A percentile compares a stretch with the other conserved stretches of the same genome.
Evolutionary conservation across 92 coral and sea anemone species (phyloP).

Genomic region (Actinostola sp.): DNA sequence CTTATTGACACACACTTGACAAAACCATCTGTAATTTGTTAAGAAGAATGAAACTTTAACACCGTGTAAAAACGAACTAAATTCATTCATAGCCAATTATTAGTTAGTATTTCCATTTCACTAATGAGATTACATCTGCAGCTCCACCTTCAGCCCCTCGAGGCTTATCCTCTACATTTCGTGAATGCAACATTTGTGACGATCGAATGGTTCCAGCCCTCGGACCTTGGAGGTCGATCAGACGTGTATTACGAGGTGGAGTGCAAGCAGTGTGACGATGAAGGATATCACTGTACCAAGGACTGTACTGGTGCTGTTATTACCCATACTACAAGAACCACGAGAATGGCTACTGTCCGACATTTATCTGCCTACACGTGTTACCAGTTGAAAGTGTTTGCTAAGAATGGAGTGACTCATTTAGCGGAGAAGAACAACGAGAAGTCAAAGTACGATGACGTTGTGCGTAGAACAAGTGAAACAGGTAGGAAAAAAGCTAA

Average conservation of each 20-base stretch:
- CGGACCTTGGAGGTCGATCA: conserved; percentile 26
- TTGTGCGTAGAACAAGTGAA: conserved; percentile 32
- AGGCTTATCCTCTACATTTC: not conserved
- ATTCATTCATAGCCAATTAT: too few relatives aligned
- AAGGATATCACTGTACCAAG: conserved; percentile 18
- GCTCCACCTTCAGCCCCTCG: conserved; percentile 65
- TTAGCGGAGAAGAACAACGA: conserved; percentile 43
- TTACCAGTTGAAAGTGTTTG: conserved; percentile 19
- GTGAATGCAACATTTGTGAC: conserved; percentile 37
- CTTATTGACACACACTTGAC: too few relatives aligned
- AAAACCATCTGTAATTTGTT: too few relatives aligned
- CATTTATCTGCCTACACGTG: conserved; percentile 12
- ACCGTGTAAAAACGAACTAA: too few relatives aligned
- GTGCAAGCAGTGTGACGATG: conserved; percentile 44
- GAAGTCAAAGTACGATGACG: conserved; percentile 13
- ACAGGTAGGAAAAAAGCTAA: conserved; percentile 27
- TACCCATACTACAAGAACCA: not conserved
- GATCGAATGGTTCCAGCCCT: conserved; percentile 48
- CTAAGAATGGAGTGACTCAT: conserved; percentile 53
- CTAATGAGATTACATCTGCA: too few relatives aligned
- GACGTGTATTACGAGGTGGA: conserved; percentile 45
- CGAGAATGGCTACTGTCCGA: conserved; percentile 1
- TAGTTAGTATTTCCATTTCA: too few relatives aligned
- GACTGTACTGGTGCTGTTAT: conserved; percentile 10
- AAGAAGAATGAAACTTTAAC: too few relatives aligned